Conservation (phyloP, 2,113 vertebrate genomes). For the Illadopsis cleaveri region DNA sequence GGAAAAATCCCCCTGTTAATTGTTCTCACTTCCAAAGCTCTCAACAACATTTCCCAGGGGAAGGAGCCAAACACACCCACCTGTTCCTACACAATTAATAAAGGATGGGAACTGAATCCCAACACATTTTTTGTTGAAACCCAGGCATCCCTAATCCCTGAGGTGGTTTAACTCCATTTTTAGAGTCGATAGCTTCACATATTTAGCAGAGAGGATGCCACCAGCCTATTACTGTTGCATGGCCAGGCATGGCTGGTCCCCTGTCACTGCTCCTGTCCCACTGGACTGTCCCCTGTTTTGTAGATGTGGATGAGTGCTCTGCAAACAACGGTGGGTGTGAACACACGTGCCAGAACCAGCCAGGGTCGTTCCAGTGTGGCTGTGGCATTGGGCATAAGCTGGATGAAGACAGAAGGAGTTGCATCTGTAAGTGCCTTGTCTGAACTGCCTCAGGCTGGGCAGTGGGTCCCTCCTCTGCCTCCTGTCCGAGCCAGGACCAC, state of each 20-base stretch:
- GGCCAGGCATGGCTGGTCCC: accelerated
- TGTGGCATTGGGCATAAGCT: constrained; percentile 83
- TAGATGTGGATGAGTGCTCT: constrained; percentile 91
- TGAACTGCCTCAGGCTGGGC: neutral
- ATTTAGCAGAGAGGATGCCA: neutral
- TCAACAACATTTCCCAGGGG: neutral
- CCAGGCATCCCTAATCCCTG: neutral
- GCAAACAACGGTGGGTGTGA: constrained; percentile 79
- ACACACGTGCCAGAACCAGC: constrained; percentile 86
- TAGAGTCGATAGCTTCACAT: accelerated
- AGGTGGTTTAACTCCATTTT: neutral
- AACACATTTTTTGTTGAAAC: neutral
- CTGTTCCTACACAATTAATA: neutral
- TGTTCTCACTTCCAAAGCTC: neutral
- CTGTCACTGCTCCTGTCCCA: neutral
- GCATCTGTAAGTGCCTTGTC: constrained; percentile 77
- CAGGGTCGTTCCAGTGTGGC: constrained; percentile 87
- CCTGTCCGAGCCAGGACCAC: accelerated
- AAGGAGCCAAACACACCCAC: neutral
- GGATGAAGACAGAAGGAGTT: constrained; percentile 81
- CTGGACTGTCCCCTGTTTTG: neutral
- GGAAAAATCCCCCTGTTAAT: neutral
- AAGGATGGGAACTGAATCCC: neutral
- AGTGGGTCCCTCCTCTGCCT: neutral
- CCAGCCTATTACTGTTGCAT: neutral